These are phyloP conservation scores for Ochotona princeps DNA, from an alignment of 2,113 vertebrate species.

Conservation along the genomic window DNA sequence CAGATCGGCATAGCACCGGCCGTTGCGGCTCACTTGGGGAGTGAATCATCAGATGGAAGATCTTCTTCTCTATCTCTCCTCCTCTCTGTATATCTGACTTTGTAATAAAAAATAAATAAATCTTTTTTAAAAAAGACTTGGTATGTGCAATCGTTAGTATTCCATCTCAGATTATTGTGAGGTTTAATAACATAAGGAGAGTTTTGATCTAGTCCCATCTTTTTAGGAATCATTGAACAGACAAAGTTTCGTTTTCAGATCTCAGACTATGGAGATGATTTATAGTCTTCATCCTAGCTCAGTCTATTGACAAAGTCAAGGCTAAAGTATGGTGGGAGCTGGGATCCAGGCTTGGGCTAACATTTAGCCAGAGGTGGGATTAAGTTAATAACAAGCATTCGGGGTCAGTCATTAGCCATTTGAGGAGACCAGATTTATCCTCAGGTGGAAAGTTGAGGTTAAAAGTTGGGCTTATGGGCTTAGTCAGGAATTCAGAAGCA, in stretches of 20 bases:
- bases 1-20: too few species aligned
- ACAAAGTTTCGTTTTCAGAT: background rate
- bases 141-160: constrained; percentile 25
- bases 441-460: constrained; percentile 40
- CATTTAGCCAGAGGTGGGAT: background rate
- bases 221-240: background rate
- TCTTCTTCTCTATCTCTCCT: too few species aligned
- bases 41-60: too few species aligned
- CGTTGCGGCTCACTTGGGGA: too few species aligned
- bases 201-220: constrained; percentile 5
- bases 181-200: background rate
- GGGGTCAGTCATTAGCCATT: constrained; percentile 18
- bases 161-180: background rate
- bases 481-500: constrained; percentile 14
- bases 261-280: background rate
- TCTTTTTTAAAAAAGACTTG: too few species aligned
- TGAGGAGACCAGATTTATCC: constrained; percentile 20
- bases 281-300: background rate
- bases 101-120: too few species aligned
- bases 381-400: constrained; percentile 1
- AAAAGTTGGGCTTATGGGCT: background rate
- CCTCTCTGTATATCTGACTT: too few species aligned
- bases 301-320: background rate
- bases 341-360: background rate
- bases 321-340: background rate